Base-by-base conservation (phyloP, 64 coral and sea anemone species). In the Dendrophyllia cribrosa region DNA sequence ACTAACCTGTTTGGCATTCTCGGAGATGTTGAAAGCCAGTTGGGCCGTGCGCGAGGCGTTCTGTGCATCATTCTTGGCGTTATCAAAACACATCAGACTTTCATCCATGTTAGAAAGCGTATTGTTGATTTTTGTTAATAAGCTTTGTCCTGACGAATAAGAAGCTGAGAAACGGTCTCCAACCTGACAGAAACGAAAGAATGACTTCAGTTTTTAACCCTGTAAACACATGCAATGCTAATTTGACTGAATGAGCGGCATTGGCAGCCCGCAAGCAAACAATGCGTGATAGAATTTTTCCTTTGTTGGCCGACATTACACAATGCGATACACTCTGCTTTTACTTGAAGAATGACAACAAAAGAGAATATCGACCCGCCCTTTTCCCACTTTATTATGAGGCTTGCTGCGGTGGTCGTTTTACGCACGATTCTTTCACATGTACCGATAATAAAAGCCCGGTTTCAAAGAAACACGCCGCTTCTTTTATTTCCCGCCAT, bases 11-110 rank as follows among this genome's bases (percentile, higher is more conserved):
- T 82, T 85, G 4, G 95, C 95, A 71, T 87, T 46, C 46, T 68
- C 52, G 6, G 91, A 87, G 73, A 94, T 74, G 7, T 94, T 96
- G 63, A 94, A 93, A 1, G 97, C 91, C 14, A 68, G 66, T 24
- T 93, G 77, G 5, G 97, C 97, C 12, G 63, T 96, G 51, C 58
- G 48, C 15, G 74, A 91, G 0, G 97, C 97, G 59, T 93, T 90
- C 64, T 88, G 59, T 4, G 91, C 94, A 3, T 88, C 77, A 20
- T 13, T 51, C 72, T 96, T 93, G 26, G 97, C 92, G 17, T 70
- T 73, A 55, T 82, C 71, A 72, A 91, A 96, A 76, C 97, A 99
- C 6, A 52, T 91, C 52, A 96, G 62, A 4, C 94, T 79, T 58
- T 99, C 77, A 15, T 96, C 91, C 20, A 96, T 92, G 0, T 79